Evolutionary conservation across 2,113 vertebrate genomes (phyloP), one percentile per base, ranked within the genome.

Genomic region (Aptenodytes patagonicus): DNA sequence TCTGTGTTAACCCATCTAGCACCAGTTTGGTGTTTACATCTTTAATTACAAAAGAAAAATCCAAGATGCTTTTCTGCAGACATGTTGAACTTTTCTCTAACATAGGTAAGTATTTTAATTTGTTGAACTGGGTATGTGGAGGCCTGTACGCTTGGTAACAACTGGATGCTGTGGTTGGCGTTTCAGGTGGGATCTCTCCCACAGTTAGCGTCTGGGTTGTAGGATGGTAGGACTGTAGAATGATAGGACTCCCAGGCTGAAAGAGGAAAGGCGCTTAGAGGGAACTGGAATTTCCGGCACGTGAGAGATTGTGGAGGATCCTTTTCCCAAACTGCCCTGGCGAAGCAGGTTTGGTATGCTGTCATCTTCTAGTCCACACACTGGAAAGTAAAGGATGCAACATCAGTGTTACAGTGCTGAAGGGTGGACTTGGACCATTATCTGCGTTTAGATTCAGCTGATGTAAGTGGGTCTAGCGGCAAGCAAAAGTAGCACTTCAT

Each of bases 141-240:
- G 14, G 19, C 20, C 34, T 52, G n/a, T 11, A 17, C 6, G 10
- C 31, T 68, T 72, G 32, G 57, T 28, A 79, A 71, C 0, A 8
- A 34, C 34, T 32, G 77, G 72, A 52, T 68, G 42, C 19, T 8
- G 18, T 0, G 0, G 15, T 16, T 2, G 0, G 2, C 38, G 47
- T 82, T 66, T 71, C 71, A 77, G 44, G 7, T 7, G 44, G 62
- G 70, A 52, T 58, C 24, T 52, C 62, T 69, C 62, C 47, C 68
- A 60, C 21, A 64, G 18, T 17, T 40, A 36, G 22, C 1, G 1
- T 28, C 25, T n/a, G 22, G 31, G 34, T 21, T 82, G 34, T 42
- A n/a, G 61, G 61, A 55, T 32, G 21, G 34, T 17, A 17, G 60
- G 60, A 28, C 34, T 47, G 26, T 24, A 49, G 49, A 34, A 42